A percentile compares a stretch with the other conserved stretches of the same genome.
Conservation (phyloP, 35 echinoderm and acorn worm genomes). For the Heliocidaris erythrogramma region DNA sequence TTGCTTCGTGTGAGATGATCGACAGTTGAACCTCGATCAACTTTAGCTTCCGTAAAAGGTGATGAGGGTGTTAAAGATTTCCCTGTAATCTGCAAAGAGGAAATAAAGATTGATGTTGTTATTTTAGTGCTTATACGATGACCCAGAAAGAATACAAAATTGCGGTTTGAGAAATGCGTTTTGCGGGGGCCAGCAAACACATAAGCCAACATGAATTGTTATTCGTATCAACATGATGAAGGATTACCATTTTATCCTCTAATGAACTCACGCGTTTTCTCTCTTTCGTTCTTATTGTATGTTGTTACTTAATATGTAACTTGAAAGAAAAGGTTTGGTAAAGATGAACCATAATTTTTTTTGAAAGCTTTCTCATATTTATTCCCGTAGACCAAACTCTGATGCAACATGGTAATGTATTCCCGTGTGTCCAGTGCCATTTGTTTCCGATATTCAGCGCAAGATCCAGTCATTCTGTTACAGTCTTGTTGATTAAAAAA, state of each 20-base stretch:
- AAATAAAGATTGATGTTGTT: neutral
- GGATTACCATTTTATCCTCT: neutral
- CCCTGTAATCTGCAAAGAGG: neutral
- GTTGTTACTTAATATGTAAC: neutral
- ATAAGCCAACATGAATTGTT: neutral
- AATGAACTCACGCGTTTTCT: neutral
- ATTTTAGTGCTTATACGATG: neutral
- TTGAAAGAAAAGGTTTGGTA: too few relatives aligned
- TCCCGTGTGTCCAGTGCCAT: too few relatives aligned
- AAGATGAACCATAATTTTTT: too few relatives aligned
- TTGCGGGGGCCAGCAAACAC: neutral
- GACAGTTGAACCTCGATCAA: neutral
- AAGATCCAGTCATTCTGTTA: too few relatives aligned
- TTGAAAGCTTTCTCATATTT: too few relatives aligned
- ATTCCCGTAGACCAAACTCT: too few relatives aligned
- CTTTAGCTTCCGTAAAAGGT: neutral
- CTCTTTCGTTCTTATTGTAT: neutral
- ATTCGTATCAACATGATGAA: neutral
- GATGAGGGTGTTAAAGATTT: neutral
- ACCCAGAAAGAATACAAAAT: too few relatives aligned
- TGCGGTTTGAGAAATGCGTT: neutral
- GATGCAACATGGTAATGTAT: too few relatives aligned
- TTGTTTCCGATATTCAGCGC: too few relatives aligned
- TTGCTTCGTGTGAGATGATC: neutral
- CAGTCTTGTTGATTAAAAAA: too few relatives aligned